phyloP scores from a whole-genome alignment of 2,888 invertebrate genomes.

The Drosophila subquinaria region DNA sequence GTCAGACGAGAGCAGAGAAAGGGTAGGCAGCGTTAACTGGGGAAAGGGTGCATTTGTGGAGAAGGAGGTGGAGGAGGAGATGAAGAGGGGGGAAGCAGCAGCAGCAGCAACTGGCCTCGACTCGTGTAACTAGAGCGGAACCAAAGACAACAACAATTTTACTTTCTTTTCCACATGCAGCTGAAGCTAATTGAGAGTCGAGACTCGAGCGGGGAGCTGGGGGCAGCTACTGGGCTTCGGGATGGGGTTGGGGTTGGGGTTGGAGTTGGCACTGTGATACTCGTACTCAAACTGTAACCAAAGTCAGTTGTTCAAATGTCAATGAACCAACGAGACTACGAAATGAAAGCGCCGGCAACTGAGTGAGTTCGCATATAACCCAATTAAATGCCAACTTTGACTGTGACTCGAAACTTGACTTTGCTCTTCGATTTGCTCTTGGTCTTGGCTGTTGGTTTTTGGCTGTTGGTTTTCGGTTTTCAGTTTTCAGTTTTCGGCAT shows the following conservation, averaged over 20 bases:
- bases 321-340: conserved; percentile 63
- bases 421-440: conserved; percentile 9
- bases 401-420: conserved; percentile 29
- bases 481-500: conserved; percentile 33
- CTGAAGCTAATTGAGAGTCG: not conserved
- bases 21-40: conserved; percentile 3
- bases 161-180: conserved; percentile 75
- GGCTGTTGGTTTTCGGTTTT: conserved; percentile 27
- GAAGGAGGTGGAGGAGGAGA: not conserved
- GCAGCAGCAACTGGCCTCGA: conserved; percentile 49
- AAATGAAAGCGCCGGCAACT: conserved; percentile 69
- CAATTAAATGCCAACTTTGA: conserved; percentile 38
- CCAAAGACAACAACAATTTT: conserved; percentile 65
- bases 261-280: conserved; percentile 1
- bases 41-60: not conserved
- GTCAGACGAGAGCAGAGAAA: conserved; percentile 3
- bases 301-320: conserved; percentile 50
- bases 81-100: not conserved
- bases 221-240: not conserved
- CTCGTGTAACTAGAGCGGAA: conserved; percentile 74
- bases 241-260: not conserved
- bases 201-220: not conserved
- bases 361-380: conserved; percentile 34
- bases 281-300: not conserved
- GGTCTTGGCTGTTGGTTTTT: conserved; percentile 9